phyloP scores from a whole-genome alignment of 2,797 vertebrate genomes.

The Haliaeetus vocifer region DNA sequence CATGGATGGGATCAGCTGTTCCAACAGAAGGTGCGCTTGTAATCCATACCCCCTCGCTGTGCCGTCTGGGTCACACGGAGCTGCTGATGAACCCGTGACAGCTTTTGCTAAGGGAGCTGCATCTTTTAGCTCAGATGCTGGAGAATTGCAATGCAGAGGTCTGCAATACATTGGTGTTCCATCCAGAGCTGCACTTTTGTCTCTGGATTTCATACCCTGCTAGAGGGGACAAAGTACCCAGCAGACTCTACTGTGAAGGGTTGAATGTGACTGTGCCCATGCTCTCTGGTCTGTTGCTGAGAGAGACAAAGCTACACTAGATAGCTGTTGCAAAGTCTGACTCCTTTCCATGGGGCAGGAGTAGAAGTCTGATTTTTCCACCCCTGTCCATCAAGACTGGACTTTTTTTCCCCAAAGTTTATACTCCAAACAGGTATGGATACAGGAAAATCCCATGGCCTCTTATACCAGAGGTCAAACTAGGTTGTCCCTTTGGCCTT shows the following conservation, averaged over 20 bases:
- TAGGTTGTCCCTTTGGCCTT: background rate
- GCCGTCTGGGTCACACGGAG: background rate
- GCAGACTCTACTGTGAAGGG: background rate
- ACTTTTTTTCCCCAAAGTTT: background rate
- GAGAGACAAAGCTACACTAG: background rate
- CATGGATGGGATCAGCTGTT: constrained; percentile 35
- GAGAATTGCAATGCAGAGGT: background rate
- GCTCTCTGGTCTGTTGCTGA: background rate
- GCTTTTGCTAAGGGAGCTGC: background rate
- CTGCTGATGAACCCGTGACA: background rate
- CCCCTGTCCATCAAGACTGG: background rate
- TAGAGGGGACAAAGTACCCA: background rate
- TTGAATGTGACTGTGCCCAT: background rate
- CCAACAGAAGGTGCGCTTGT: constrained; percentile 35
- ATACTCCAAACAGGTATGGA: background rate
- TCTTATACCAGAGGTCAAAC: background rate
- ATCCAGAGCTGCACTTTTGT: background rate
- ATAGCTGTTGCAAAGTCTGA: background rate
- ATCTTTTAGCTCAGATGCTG: background rate
- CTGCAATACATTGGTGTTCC: background rate
- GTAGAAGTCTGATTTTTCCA: background rate
- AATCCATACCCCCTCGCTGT: background rate
- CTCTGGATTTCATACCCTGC: background rate
- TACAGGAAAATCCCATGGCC: background rate
- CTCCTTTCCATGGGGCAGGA: background rate